Base-by-base conservation (phyloP, 2,797 vertebrate genomes). In the Sebastes matsubarae region DNA sequence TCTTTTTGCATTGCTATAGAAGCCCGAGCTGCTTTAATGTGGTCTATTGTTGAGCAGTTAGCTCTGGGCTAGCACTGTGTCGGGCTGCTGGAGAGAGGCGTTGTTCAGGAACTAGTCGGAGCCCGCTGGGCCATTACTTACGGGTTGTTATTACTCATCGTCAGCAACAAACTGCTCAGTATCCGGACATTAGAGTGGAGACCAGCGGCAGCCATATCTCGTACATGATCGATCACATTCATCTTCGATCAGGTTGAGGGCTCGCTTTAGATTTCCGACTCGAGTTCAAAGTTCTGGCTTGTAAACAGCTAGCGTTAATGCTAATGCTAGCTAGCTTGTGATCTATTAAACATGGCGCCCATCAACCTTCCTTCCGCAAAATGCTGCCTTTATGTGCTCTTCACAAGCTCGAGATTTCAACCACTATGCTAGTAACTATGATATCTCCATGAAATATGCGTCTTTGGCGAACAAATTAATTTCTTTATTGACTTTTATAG, bases 61-160 rank as follows among this genome's bases (percentile, higher is more conserved):
- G 54, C 22, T 34, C 32, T 32, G 4, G 1, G 2, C 18, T 65
- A 27, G 20, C 18, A 5, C 30, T 59, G 67, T 8, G 5, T 77
- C 6, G 2, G 13, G 18, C 4, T 29, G 29, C 67, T 34, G 66
- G 13, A 29, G 5, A 10, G 8, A 12, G 0, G 24, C 6, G 14
- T 0, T 2, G 2, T 72, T 36, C 91, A 42, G 82, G 63, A 86
- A 91, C 66, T 94, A 94, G 87, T 92, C 90, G 74, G 83, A 20
- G 5, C 83, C 89, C 67, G n/a, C 4, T 36, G 9, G 14, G 68
- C 46, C 30, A 67, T 57, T 79, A 98, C 98, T 97, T 96, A 99
- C 98, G 98, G 97, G 91, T 98, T 99, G 91, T 99, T 99, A 91
- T 97, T 98, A 89, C 98, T 99, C 98, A 99, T 99, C 27, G 98